phyloP scores from a whole-genome alignment of 2,888 invertebrate genomes.

The Phymatocera aterrima region DNA sequence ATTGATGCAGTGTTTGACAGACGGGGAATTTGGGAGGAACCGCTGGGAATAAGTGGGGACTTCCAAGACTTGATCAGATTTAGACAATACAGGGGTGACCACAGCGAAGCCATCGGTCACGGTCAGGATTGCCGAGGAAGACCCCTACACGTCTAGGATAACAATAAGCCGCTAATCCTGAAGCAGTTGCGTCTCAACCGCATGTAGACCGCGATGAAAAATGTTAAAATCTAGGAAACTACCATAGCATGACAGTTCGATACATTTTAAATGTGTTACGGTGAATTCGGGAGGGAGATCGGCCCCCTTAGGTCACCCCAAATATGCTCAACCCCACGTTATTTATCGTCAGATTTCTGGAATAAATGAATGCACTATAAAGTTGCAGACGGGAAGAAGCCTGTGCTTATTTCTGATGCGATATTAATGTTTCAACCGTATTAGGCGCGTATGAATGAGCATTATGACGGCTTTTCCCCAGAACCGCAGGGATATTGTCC shows the following conservation, averaged over 20 bases:
- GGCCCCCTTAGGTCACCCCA: constrained; percentile 53
- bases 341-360: constrained; percentile 74
- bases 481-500: neutral
- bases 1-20: neutral
- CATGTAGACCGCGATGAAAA: constrained; percentile 67
- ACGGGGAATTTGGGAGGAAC: neutral
- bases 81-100: constrained; percentile 47
- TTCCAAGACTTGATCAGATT: neutral
- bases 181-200: constrained; percentile 53
- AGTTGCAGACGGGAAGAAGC: constrained; percentile 6
- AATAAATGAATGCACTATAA: constrained; percentile 60
- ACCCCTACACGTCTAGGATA: constrained; percentile 62
- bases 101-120: constrained; percentile 33
- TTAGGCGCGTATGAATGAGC: neutral
- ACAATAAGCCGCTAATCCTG: constrained; percentile 70
- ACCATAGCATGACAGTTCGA: constrained; percentile 72
- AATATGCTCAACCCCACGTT: constrained; percentile 66
- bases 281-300: constrained; percentile 67
- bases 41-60: neutral
- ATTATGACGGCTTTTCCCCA: neutral
- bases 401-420: neutral
- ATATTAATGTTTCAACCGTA: constrained; percentile 42
- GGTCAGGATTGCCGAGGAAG: constrained; percentile 41
- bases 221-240: constrained; percentile 72
- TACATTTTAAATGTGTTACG: constrained; percentile 75